Base-by-base conservation (phyloP, 2,888 invertebrate species). In the Argyra leucocephala region DNA sequence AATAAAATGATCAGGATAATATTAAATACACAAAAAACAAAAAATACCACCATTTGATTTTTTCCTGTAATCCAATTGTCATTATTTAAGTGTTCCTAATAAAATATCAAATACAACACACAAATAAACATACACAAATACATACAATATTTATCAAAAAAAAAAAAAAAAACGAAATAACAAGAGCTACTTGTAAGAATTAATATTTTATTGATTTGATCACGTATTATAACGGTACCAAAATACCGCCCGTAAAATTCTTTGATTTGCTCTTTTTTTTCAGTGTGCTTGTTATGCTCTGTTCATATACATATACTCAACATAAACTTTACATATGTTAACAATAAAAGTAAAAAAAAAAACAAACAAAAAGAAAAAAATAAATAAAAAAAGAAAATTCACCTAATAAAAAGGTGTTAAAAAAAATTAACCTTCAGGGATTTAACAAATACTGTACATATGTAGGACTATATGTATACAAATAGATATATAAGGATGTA, bases 171-270 rank as follows among this genome's bases (percentile, higher is more conserved):
- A 31, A 31, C 31, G 9, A 10, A 31, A 7, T 31, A n/a, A n/a
- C 5, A 31, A 7, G 31, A 31, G 31, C n/a, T 48, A 12, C n/a
- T 48, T 48, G 48, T 48, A 48, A 1, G 18, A 48, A 15, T 48
- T 48, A 48, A 48, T 48, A 48, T 48, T 48, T 48, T 48, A 48
- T 48, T 48, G 48, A 48, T 48, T 48, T 48, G 48, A 48, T 48
- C 48, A 48, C 48, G 48, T 48, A 48, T n/a, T 48, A 48, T 48
- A n/a, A 48, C 48, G 48, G 18, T 15, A 31, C 31, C 31, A 31
- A n/a, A n/a, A 10, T 31, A 12, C n/a, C 48, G 15, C 15, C 15
- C 37, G 15, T 2, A 18, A 48, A 9, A 15, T 15, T 48, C 48
- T 2, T 48, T 31, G 31, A 31, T 31, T 31, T 10, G 5, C 10